A percentile compares a stretch with the other conserved stretches of the same genome.
Conservation (phyloP, 2,888 invertebrate genomes). For the Tyria jacobaeae region DNA sequence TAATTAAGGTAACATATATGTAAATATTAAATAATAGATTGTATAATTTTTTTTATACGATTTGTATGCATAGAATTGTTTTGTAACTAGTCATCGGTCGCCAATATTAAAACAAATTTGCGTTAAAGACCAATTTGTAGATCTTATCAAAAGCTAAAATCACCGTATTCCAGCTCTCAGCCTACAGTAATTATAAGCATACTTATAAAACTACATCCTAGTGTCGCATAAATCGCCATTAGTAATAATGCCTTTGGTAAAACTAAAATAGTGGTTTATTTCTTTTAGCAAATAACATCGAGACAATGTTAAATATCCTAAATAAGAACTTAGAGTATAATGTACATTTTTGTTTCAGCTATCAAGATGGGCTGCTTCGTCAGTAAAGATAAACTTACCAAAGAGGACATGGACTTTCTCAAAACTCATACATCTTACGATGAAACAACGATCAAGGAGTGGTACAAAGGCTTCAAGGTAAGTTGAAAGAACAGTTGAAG, state of each 20-base stretch:
- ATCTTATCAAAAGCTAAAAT: background rate
- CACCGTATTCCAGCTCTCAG: background rate
- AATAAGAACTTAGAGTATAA: background rate
- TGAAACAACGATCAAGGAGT: slow-evolving; percentile 99
- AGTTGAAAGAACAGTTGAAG: slow-evolving; percentile 41
- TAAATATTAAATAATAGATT: background rate
- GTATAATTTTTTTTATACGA: background rate
- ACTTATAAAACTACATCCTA: background rate
- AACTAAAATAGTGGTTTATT: background rate
- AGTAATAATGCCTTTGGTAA: background rate
- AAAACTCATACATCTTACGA: slow-evolving; percentile 99
- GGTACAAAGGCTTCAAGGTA: slow-evolving; percentile 99
- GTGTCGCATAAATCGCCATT: background rate
- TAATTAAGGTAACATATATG: no score
- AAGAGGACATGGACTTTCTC: slow-evolving; percentile 99
- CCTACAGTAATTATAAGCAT: background rate
- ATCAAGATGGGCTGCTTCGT: slow-evolving; percentile 95
- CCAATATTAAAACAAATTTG: background rate
- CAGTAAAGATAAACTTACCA: slow-evolving; percentile 98
- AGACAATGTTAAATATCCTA: background rate
- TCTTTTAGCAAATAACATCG: no score
- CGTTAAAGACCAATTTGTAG: background rate
- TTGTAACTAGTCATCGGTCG: background rate
- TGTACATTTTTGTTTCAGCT: slow-evolving; percentile 67
- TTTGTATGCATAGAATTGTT: background rate